These are phyloP conservation scores for Podarcis lilfordi DNA, from an alignment of 2,797 vertebrate species.

Conservation along the genomic window DNA sequence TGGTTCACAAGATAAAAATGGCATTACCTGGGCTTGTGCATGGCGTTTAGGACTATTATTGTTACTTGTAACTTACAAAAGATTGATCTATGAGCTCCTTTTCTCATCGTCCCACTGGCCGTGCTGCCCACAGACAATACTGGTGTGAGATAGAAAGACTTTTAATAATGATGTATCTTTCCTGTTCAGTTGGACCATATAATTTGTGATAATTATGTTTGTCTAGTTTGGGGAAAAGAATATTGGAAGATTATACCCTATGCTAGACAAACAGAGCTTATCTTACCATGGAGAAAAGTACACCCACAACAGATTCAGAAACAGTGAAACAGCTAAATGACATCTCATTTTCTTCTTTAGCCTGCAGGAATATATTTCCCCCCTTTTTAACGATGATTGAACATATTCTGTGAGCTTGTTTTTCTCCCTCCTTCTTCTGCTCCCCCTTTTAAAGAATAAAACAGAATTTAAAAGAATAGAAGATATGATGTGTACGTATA, in stretches of 20 bases:
- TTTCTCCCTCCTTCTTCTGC: background rate
- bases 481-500: background rate
- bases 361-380: rapidly evolving
- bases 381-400: background rate
- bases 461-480: background rate
- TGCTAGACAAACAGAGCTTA: slow-evolving; percentile 3
- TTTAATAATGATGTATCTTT: slow-evolving; percentile 15
- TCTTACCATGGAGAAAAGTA: slow-evolving; percentile 6
- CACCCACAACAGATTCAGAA: slow-evolving; percentile 10
- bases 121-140: background rate
- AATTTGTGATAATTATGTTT: slow-evolving; percentile 33
- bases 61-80: slow-evolving; percentile 4
- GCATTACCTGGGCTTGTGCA: background rate
- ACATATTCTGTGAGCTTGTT: background rate
- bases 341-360: background rate
- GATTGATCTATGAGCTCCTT: background rate
- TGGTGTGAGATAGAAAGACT: background rate
- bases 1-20: background rate
- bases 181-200: background rate
- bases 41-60: background rate
- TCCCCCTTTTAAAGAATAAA: background rate
- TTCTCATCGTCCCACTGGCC: background rate
- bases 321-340: slow-evolving; percentile 14
- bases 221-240: slow-evolving; percentile 24
- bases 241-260: background rate